A percentile compares a stretch with the other conserved stretches of the same genome.
These are phyloP conservation scores for Mormyrus lacerda DNA, from an alignment of 2,113 vertebrate genomes.

Conservation along the genomic window DNA sequence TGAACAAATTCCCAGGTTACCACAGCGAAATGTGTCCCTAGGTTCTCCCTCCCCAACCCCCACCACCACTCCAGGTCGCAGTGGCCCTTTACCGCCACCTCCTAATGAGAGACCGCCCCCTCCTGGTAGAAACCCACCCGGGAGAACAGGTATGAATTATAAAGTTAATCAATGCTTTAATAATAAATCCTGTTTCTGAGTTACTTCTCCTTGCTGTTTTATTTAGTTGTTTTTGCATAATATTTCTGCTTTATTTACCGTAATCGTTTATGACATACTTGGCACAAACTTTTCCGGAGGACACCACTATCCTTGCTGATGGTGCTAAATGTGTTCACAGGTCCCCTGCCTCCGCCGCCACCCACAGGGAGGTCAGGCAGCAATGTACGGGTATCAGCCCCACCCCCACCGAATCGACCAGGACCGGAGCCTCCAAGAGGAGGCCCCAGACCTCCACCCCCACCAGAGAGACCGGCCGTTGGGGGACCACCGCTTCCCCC, in stretches of 20 bases:
- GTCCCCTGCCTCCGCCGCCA: constrained; percentile 81
- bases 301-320: neutral
- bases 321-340: constrained; percentile 48
- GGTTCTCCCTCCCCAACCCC: constrained; percentile 50
- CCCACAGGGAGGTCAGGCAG: constrained; percentile 69
- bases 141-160: constrained; percentile 70
- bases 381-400: constrained; percentile 62
- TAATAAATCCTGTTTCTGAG: neutral
- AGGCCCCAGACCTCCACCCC: constrained; percentile 73
- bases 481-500: constrained; percentile 64
- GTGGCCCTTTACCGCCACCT: constrained; percentile 79
- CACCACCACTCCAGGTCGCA: constrained; percentile 50
- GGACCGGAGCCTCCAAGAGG: constrained; percentile 63
- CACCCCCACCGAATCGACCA: constrained; percentile 63
- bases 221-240: neutral
- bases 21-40: constrained; percentile 79
- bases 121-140: constrained; percentile 68
- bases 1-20: constrained; percentile 77
- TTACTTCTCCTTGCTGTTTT: neutral
- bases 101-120: constrained; percentile 78
- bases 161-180: neutral
- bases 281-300: neutral
- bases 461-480: constrained; percentile 74
- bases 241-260: neutral
- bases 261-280: neutral